phyloP scores from a whole-genome alignment of 2,113 vertebrate species.

The Dasyornis broadbenti region DNA sequence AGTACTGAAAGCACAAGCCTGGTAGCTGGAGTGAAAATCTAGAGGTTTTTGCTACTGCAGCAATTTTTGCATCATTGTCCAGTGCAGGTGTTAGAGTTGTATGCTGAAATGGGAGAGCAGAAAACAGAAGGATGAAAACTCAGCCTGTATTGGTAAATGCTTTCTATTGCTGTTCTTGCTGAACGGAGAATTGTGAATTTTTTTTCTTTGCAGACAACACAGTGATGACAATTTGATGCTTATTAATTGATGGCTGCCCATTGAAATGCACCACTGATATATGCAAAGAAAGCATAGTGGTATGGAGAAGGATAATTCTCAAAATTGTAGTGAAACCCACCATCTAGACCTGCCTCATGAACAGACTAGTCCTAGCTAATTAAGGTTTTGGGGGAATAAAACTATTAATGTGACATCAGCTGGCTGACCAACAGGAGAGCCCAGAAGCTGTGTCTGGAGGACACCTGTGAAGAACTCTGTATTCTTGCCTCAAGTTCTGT shows the following conservation, averaged over 20 bases:
- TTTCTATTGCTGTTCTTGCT: neutral
- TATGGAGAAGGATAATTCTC: neutral
- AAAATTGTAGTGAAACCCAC: neutral
- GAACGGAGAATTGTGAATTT: neutral
- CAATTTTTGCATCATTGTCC: neutral
- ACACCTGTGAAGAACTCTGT: neutral
- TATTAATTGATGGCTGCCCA: conserved; percentile 48
- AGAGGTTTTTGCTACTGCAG: neutral
- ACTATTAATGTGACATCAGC: neutral
- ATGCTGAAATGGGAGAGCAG: neutral
- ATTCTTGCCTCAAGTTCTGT: neutral
- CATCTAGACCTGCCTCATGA: neutral
- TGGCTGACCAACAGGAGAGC: neutral
- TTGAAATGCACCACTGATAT: neutral
- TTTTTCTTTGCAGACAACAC: conserved; percentile 53
- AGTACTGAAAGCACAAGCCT: neutral
- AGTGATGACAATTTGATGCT: conserved; percentile 71
- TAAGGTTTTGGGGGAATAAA: neutral
- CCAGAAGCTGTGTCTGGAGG: neutral
- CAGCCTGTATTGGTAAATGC: neutral
- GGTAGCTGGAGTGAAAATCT: neutral
- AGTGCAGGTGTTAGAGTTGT: neutral
- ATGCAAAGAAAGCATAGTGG: neutral
- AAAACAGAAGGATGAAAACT: neutral
- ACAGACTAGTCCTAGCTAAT: neutral